A percentile compares a stretch with the other conserved stretches of the same genome.
phyloP scores from a whole-genome alignment of 2,113 vertebrate species.

The Microcebus jonahi region DNA sequence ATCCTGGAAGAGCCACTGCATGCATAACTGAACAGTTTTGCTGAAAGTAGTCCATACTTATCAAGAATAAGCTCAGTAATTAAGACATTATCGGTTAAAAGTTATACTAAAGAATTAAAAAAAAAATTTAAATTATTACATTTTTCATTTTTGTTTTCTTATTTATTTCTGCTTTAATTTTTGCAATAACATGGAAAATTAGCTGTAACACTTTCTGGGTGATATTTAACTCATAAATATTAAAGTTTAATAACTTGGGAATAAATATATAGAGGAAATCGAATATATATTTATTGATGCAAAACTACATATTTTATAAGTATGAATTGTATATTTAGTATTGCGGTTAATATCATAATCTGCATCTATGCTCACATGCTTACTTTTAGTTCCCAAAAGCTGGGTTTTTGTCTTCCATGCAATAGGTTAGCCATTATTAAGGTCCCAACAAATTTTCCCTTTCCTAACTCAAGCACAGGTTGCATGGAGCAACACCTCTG shows the following conservation, averaged over 20 bases:
- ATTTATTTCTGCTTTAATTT: neutral
- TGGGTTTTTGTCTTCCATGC: neutral
- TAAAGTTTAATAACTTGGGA: neutral
- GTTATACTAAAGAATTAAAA: neutral
- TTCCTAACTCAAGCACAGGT: neutral
- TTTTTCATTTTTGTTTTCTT: neutral
- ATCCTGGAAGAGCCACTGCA: neutral
- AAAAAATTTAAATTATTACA: neutral
- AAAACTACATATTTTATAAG: neutral
- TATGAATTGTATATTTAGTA: neutral
- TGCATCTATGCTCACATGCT: neutral
- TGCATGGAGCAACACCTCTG: neutral
- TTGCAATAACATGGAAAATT: neutral
- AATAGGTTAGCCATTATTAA: neutral
- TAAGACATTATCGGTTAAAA: neutral
- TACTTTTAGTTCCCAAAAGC: neutral
- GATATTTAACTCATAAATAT: neutral
- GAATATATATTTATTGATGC: neutral
- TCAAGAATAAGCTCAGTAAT: neutral
- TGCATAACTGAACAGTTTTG: neutral
- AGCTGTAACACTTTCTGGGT: neutral
- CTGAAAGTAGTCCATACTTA: neutral
- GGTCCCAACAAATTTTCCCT: neutral
- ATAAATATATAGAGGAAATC: neutral
- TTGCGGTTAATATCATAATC: neutral